Percentiles rank a stretch among this genome's conserved stretches.
Conservation (phyloP, 2,888 invertebrate genomes). For the Trachelus stipa region DNA sequence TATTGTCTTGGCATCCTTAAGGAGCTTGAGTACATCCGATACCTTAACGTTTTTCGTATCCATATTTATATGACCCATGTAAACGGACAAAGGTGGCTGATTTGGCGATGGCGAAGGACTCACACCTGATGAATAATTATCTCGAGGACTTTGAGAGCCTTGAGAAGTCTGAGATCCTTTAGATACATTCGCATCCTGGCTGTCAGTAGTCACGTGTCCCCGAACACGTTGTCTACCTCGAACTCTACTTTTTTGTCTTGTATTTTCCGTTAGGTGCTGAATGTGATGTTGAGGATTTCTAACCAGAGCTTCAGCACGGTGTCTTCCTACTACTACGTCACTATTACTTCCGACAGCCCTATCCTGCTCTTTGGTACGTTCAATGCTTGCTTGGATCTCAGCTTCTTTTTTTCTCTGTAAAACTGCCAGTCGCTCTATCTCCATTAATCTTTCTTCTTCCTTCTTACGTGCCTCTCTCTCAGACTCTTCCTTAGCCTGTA, state of each 20-base stretch:
- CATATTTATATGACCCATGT: conserved; percentile 71
- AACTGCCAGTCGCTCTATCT: conserved; percentile 41
- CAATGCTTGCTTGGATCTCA: conserved; percentile 38
- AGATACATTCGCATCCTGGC: neutral
- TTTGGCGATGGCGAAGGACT: conserved; percentile 70
- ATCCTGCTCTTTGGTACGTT: conserved; percentile 39
- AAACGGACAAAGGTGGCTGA: conserved; percentile 87
- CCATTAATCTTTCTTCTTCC: conserved; percentile 45
- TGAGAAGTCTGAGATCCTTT: neutral
- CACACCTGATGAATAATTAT: neutral
- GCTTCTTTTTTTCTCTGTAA: conserved; percentile 37
- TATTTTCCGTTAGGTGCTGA: conserved; percentile 47
- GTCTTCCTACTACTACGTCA: conserved; percentile 7
- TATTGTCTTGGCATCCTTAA: conserved; percentile 80
- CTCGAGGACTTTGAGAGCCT: neutral
- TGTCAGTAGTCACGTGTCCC: neutral
- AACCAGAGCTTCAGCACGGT: conserved; percentile 41
- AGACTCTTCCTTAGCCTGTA: conserved; percentile 44
- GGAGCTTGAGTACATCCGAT: conserved; percentile 76
- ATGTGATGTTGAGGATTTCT: conserved; percentile 47
- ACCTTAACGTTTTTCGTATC: conserved; percentile 71
- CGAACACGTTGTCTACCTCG: conserved; percentile 6
- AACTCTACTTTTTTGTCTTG: conserved; percentile 8
- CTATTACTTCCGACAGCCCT: conserved; percentile 34
- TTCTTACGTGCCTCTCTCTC: conserved; percentile 27